Percentiles rank a stretch among this genome's conserved stretches.
Evolutionary conservation across 2,888 invertebrate genomes (phyloP).

Genomic region (Limenitis camilla): DNA sequence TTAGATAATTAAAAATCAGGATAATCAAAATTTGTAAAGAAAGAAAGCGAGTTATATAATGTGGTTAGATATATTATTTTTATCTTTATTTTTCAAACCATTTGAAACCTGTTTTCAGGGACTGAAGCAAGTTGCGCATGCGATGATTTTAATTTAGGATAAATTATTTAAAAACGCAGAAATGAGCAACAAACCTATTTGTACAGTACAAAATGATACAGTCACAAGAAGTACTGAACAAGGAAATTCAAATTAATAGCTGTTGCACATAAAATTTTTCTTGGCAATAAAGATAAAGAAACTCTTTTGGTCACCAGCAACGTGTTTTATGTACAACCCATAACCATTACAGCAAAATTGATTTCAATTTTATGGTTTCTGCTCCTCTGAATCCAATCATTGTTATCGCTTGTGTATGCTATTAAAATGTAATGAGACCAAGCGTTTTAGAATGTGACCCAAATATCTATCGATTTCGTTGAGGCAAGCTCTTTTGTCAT

Average conservation of each 20-base stretch:
- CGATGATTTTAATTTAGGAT: too few relatives aligned
- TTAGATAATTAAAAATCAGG: too few relatives aligned
- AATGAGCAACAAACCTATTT: too few relatives aligned
- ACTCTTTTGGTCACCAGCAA: slow-evolving; percentile 47
- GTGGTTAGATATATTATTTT: too few relatives aligned
- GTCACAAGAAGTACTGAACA: slow-evolving; percentile 1
- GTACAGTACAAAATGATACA: neutral
- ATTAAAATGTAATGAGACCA: slow-evolving; percentile 66
- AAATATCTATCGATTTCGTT: slow-evolving; percentile 30
- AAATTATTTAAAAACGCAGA: too few relatives aligned
- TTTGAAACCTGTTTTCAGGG: too few relatives aligned
- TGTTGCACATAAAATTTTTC: slow-evolving; percentile 21
- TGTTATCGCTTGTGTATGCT: slow-evolving; percentile 66
- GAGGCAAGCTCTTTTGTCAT: slow-evolving; percentile 19
- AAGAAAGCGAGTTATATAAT: too few relatives aligned
- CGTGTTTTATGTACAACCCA: slow-evolving; percentile 60
- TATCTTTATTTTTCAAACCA: too few relatives aligned
- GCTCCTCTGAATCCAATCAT: slow-evolving; percentile 71
- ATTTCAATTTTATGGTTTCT: slow-evolving; percentile 74
- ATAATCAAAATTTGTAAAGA: too few relatives aligned
- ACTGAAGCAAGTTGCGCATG: too few relatives aligned
- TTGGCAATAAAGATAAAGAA: slow-evolving; percentile 42
- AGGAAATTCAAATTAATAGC: slow-evolving; percentile 17
- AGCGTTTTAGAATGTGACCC: slow-evolving; percentile 48
- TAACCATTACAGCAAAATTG: slow-evolving; percentile 72